These are phyloP conservation scores for Onychostoma macrolepis DNA, from an alignment of 2,113 vertebrate species.

Conservation along the genomic window DNA sequence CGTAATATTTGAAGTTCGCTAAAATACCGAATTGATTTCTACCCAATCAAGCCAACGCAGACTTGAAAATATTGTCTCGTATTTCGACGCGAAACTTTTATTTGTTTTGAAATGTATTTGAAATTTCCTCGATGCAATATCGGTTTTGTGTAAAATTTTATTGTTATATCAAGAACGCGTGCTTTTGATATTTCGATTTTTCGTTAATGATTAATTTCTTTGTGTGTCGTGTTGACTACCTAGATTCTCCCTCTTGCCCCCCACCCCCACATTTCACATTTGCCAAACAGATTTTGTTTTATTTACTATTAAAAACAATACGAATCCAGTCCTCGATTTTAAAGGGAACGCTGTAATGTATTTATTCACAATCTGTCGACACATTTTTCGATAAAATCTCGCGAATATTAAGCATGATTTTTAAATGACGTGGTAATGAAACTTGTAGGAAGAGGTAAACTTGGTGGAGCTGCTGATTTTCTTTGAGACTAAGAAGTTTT, in stretches of 20 bases:
- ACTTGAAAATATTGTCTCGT: constrained; percentile 70
- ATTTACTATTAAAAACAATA: neutral
- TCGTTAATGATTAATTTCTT: constrained; percentile 84
- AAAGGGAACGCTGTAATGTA: neutral
- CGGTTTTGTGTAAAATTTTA: constrained; percentile 32
- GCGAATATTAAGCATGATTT: constrained; percentile 36
- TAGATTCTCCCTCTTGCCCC: constrained; percentile 60
- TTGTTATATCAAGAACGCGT: constrained; percentile 51
- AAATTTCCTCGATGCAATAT: neutral
- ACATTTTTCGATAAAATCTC: neutral
- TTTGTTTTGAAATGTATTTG: neutral
- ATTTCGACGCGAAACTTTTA: constrained; percentile 72
- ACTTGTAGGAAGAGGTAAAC: constrained; percentile 54
- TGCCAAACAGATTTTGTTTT: constrained; percentile 37
- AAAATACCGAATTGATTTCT: constrained; percentile 74
- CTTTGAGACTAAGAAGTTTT: constrained; percentile 39
- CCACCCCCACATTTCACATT: constrained; percentile 66
- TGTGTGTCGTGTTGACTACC: constrained; percentile 79
- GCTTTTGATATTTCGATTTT: constrained; percentile 68
- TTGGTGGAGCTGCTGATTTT: constrained; percentile 66
- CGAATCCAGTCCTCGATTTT: neutral
- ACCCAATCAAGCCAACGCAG: constrained; percentile 64
- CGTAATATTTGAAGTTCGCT: constrained; percentile 50
- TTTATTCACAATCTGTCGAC: neutral
- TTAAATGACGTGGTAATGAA: constrained; percentile 61